phyloP scores from a whole-genome alignment of 2,113 vertebrate genomes.

The Pelecanus crispus region DNA sequence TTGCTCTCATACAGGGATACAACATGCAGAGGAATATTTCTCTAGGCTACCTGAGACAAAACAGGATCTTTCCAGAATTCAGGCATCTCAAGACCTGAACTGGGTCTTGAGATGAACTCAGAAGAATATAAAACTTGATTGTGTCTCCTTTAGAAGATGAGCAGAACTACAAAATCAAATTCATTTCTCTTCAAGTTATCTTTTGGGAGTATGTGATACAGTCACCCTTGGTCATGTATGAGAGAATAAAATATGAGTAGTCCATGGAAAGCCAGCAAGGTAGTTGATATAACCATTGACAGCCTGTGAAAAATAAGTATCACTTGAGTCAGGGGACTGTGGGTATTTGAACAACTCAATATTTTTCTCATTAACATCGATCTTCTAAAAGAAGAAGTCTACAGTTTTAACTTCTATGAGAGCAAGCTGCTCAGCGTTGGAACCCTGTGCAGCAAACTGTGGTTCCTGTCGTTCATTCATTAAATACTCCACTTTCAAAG shows the following conservation, averaged over 20 bases:
- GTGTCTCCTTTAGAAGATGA: background rate
- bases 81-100: background rate
- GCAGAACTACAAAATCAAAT: background rate
- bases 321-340: background rate
- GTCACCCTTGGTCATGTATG: background rate
- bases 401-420: background rate
- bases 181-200: background rate
- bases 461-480: background rate
- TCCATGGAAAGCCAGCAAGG: background rate
- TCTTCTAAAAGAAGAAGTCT: background rate
- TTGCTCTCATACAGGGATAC: background rate
- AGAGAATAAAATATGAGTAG: background rate
- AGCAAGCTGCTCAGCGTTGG: background rate
- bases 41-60: background rate
- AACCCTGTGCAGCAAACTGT: background rate
- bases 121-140: background rate
- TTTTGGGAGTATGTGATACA: background rate
- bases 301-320: background rate
- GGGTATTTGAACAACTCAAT: background rate
- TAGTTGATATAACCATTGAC: background rate
- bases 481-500: background rate
- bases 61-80: background rate
- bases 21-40: background rate
- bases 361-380: background rate
- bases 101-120: background rate